These are phyloP conservation scores for Typhlomys cinereus DNA, from an alignment of 2,113 vertebrate genomes.

Conservation along the genomic window DNA sequence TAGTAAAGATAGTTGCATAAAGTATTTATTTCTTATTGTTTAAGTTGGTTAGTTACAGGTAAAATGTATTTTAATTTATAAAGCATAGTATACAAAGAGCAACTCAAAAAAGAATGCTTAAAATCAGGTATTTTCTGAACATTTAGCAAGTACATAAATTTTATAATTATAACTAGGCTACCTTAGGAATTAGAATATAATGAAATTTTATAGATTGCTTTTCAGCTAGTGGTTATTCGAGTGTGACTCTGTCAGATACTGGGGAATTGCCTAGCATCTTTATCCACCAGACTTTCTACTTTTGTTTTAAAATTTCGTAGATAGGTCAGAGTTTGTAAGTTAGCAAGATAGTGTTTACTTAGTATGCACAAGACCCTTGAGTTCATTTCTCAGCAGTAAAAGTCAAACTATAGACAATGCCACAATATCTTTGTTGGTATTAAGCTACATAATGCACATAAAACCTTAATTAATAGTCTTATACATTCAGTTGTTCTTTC, in stretches of 20 bases:
- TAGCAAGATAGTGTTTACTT: background rate
- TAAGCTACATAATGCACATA: no score
- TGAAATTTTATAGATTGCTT: background rate
- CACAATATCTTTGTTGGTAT: background rate
- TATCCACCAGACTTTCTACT: background rate
- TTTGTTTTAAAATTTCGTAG: background rate
- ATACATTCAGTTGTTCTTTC: background rate
- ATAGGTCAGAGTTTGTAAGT: background rate
- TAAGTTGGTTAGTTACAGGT: background rate
- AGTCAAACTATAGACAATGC: background rate
- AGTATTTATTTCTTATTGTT: background rate
- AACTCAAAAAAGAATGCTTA: background rate
- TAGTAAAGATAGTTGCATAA: background rate
- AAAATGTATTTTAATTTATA: background rate
- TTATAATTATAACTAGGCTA: background rate
- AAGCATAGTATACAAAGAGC: background rate
- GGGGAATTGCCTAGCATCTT: background rate
- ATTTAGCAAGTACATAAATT: background rate
- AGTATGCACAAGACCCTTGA: background rate
- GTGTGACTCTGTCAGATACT: background rate
- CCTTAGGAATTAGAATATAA: background rate
- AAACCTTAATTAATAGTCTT: background rate
- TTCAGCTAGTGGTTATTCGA: background rate
- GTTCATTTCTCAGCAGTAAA: background rate
- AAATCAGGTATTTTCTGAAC: background rate